phyloP scores from a whole-genome alignment of 1,140 invertebrate species.

The Neomicropteryx cornuta region DNA sequence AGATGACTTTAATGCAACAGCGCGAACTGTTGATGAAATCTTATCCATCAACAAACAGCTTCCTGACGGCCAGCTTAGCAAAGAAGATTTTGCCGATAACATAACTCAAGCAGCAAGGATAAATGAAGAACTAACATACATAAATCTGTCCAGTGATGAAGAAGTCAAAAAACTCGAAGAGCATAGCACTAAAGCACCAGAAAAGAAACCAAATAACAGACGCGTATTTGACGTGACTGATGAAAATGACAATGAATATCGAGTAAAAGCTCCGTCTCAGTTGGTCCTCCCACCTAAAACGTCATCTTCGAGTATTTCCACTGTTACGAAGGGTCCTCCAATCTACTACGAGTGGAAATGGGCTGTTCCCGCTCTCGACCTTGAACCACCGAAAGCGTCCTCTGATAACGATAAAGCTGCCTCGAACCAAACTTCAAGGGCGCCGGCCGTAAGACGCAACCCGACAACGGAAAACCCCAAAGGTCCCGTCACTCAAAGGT shows the following conservation, averaged over 20 bases:
- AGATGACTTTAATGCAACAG: no score
- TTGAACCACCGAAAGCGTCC: conserved; percentile 39
- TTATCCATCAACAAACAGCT: conserved; percentile 27
- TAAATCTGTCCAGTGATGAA: no score
- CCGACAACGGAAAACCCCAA: conserved; percentile 10
- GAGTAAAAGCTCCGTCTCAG: conserved; percentile 20
- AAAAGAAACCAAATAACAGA: conserved; percentile 2
- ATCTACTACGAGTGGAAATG: conserved; percentile 52
- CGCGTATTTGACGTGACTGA: no score
- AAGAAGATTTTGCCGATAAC: no score
- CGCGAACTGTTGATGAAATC: conserved; percentile 30
- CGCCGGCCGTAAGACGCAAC: background rate
- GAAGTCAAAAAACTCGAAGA: no score
- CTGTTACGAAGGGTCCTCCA: conserved; percentile 45
- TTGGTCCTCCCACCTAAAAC: conserved; percentile 28
- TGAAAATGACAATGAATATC: no score
- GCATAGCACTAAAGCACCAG: no score
- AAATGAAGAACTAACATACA: no score
- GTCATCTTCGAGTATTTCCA: conserved; percentile 22
- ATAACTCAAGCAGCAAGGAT: no score
- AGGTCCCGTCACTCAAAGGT: conserved; percentile 10
- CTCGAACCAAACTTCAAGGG: conserved; percentile 10
- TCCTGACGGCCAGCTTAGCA: no score
- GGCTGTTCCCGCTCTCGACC: conserved; percentile 43
- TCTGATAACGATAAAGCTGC: conserved; percentile 20